Conservation (phyloP, 30 jellyfish, hydroid and myxozoan species). For the Rhopilema esculentum region DNA sequence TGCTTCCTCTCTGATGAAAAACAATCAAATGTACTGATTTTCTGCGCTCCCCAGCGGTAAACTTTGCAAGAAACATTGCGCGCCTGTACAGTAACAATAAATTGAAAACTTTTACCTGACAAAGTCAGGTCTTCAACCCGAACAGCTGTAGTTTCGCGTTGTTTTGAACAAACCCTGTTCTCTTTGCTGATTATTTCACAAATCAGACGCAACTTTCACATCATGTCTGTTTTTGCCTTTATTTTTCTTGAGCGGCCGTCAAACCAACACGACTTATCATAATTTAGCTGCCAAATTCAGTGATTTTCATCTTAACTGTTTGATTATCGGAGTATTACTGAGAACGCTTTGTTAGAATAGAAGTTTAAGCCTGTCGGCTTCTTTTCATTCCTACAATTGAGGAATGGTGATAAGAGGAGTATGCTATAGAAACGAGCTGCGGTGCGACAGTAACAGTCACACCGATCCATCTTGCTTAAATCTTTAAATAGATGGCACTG, state of each 20-base stretch:
- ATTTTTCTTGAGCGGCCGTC: constrained; percentile 51
- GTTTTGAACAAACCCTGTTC: neutral
- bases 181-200: constrained; percentile 6
- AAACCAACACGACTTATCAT: constrained; percentile 39
- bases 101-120: neutral
- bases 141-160: constrained; percentile 12
- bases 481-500: constrained; percentile 20
- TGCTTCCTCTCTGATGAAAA: no score
- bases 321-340: constrained; percentile 46
- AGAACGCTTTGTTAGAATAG: constrained; percentile 6
- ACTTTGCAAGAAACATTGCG: no score
- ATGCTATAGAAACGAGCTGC: constrained; percentile 39
- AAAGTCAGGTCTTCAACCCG: neutral
- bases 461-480: constrained; percentile 51
- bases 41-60: no score
- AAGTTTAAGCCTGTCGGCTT: constrained; percentile 42
- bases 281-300: constrained; percentile 39
- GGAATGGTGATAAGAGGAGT: constrained; percentile 35
- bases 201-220: constrained; percentile 20
- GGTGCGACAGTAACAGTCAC: constrained; percentile 68
- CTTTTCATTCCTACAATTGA: constrained; percentile 12
- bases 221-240: constrained; percentile 56
- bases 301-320: constrained; percentile 51
- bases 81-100: neutral
- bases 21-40: no score